Evolutionary conservation across 2,888 invertebrate species (phyloP).

Genomic region (Arctia plantaginis): DNA sequence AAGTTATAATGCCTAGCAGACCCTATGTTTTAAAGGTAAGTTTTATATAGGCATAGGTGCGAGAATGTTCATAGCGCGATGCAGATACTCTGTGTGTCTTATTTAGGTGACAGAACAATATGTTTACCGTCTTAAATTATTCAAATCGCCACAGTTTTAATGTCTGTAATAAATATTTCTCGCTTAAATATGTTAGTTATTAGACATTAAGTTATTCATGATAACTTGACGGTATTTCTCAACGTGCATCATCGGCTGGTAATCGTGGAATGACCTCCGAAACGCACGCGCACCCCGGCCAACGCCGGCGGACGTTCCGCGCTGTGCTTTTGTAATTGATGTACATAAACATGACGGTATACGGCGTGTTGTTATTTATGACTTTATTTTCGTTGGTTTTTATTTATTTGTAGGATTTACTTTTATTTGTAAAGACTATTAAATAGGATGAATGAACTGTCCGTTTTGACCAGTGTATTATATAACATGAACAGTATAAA

Average conservation of each 20-base stretch:
- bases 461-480: not conserved
- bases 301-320: constrained; percentile 72
- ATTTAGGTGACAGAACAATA: too few relatives aligned
- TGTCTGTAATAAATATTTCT: not conserved
- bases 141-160: too few relatives aligned
- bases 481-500: not conserved
- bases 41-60: not conserved
- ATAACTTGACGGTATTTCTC: constrained; percentile 23
- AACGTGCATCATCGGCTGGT: constrained; percentile 37
- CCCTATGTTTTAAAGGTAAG: too few relatives aligned
- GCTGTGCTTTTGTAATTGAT: constrained; percentile 83
- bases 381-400: constrained; percentile 9
- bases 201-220: constrained; percentile 10
- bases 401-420: constrained; percentile 2
- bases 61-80: not conserved
- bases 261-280: constrained; percentile 72
- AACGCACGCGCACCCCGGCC: constrained; percentile 53
- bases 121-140: too few relatives aligned
- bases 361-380: constrained; percentile 56
- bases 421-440: constrained; percentile 14
- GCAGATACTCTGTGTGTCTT: not conserved
- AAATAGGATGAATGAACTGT: not conserved
- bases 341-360: constrained; percentile 78
- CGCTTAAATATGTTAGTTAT: not conserved
- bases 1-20: too few relatives aligned